Conservation (phyloP, 2,113 vertebrate species). For the Pituophis catenifer region DNA sequence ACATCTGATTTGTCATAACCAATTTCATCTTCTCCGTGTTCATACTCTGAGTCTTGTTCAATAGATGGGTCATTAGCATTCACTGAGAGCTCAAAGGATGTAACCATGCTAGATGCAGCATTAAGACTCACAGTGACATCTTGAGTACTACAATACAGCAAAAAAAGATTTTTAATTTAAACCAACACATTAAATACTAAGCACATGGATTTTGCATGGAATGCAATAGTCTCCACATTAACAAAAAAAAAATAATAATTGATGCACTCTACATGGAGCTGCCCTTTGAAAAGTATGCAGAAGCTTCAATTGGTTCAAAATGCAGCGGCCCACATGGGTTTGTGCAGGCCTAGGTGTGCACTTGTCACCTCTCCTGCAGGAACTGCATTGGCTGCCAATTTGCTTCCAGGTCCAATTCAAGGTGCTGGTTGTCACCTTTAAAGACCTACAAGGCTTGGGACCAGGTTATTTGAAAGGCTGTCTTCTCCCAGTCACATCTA, state of each 20-base stretch:
- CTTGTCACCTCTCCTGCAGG: too few species aligned
- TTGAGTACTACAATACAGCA: constrained; percentile 69
- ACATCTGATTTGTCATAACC: constrained; percentile 74
- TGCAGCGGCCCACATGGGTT: too few species aligned
- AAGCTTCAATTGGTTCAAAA: too few species aligned
- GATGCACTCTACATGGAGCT: too few species aligned
- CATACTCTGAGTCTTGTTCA: constrained; percentile 74
- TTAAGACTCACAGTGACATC: constrained; percentile 78
- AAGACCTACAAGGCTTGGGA: too few species aligned
- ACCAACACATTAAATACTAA: background rate
- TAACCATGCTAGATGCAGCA: constrained; percentile 71
- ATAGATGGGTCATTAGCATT: constrained; percentile 68
- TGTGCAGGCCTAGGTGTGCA: too few species aligned
- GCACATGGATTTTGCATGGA: background rate
- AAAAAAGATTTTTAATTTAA: background rate
- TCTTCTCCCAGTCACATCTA: too few species aligned
- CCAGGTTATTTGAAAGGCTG: too few species aligned
- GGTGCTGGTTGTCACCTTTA: too few species aligned
- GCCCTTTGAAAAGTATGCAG: too few species aligned
- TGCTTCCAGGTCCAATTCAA: too few species aligned
- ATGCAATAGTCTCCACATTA: background rate
- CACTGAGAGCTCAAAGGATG: constrained; percentile 76
- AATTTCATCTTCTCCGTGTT: constrained; percentile 78
- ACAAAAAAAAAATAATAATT: constrained; percentile 11
- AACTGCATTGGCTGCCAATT: too few species aligned